phyloP scores from a whole-genome alignment of 2,888 invertebrate genomes.

The Pantelozetes paolii region DNA sequence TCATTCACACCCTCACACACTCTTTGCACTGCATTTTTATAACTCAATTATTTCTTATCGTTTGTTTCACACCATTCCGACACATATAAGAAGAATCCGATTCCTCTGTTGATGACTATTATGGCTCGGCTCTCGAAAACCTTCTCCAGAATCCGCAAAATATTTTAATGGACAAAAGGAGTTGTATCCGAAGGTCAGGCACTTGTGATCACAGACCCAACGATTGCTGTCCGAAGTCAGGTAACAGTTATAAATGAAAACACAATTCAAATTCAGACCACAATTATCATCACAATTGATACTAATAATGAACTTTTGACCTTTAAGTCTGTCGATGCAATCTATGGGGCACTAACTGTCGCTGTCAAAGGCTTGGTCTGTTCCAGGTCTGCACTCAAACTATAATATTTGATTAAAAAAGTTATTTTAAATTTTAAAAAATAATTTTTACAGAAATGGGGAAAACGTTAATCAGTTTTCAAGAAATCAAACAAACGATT shows the following conservation, averaged over 20 bases:
- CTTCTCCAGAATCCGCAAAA: neutral
- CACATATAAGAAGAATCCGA: neutral
- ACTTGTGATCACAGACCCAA: slow-evolving; percentile 79
- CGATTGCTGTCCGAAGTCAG: slow-evolving; percentile 76
- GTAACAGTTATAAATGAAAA: neutral
- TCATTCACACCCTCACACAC: too few species aligned
- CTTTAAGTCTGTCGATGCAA: slow-evolving; percentile 71
- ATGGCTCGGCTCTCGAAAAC: slow-evolving; percentile 32
- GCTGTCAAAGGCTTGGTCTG: slow-evolving; percentile 79
- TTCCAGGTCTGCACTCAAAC: slow-evolving; percentile 60
- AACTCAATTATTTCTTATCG: neutral
- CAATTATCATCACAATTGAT: neutral
- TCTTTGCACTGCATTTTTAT: neutral
- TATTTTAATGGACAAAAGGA: slow-evolving; percentile 43
- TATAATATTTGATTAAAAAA: neutral
- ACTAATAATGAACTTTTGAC: neutral
- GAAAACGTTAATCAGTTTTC: slow-evolving; percentile 2
- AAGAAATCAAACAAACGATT: neutral
- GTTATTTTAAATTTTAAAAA: neutral
- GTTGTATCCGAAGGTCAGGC: slow-evolving; percentile 71
- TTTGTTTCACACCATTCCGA: neutral
- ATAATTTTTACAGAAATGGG: neutral
- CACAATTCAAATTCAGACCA: neutral
- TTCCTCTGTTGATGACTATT: slow-evolving; percentile 29
- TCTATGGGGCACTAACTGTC: slow-evolving; percentile 81